Conservation (phyloP, 2,113 vertebrate species). For the Poeciliopsis prolifica region DNA sequence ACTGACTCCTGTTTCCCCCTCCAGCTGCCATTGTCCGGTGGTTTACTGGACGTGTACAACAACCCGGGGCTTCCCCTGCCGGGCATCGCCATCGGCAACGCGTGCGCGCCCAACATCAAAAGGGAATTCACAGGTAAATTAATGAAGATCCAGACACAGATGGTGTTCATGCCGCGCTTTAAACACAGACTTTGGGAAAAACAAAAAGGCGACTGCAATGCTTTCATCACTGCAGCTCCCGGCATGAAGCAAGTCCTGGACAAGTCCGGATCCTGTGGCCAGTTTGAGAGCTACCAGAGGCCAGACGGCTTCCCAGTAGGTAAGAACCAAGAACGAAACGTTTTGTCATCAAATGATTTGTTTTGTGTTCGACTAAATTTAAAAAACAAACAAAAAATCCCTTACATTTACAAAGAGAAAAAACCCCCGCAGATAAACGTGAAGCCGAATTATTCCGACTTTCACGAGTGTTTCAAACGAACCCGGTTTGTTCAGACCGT, state of each 20-base stretch:
- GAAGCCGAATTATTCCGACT: too few species aligned
- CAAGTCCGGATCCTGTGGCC: slow-evolving; percentile 80
- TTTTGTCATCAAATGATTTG: slow-evolving; percentile 16
- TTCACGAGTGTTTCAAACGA: not conserved
- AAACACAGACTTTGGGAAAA: not conserved
- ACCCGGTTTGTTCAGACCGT: not conserved
- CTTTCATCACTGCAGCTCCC: slow-evolving; percentile 77
- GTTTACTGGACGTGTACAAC: slow-evolving; percentile 84
- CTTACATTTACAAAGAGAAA: not conserved
- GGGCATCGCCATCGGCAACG: slow-evolving; percentile 83
- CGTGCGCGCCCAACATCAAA: slow-evolving; percentile 87
- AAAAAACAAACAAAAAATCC: slow-evolving; percentile 18
- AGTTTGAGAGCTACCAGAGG: slow-evolving; percentile 82
- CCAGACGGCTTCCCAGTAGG: slow-evolving; percentile 82
- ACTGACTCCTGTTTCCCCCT: not conserved
- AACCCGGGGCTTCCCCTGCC: slow-evolving; percentile 78
- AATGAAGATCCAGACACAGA: not conserved
- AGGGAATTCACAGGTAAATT: slow-evolving; percentile 83
- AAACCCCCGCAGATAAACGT: too few species aligned
- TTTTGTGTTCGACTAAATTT: slow-evolving; percentile 61
- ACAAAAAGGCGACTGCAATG: not conserved
- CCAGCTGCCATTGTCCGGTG: slow-evolving; percentile 80
- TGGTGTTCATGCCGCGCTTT: not conserved
- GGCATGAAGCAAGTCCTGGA: slow-evolving; percentile 83
- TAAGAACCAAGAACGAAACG: slow-evolving; percentile 61